These are phyloP conservation scores for Drosophila rellima DNA, from an alignment of 2,888 invertebrate species.

Conservation along the genomic window DNA sequence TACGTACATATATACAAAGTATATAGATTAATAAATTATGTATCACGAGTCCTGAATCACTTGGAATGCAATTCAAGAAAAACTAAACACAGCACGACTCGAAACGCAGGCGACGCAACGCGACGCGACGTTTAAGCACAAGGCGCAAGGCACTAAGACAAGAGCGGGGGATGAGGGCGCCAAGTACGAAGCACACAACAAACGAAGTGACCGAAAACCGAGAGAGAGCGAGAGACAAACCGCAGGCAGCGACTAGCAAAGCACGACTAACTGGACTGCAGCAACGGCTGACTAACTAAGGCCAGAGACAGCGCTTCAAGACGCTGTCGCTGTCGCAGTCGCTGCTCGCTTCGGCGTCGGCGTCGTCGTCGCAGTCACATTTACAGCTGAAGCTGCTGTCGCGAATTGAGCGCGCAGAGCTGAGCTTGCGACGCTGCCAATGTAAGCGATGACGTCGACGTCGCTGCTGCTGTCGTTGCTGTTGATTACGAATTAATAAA, in stretches of 20 bases:
- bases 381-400: slow-evolving; percentile 20
- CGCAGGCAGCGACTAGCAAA: slow-evolving; percentile 75
- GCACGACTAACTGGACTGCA: slow-evolving; percentile 76
- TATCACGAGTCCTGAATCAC: slow-evolving; percentile 36
- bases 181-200: slow-evolving; percentile 4
- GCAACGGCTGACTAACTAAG: slow-evolving; percentile 74
- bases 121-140: slow-evolving; percentile 24
- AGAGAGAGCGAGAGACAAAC: slow-evolving; percentile 55
- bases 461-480: slow-evolving; percentile 4
- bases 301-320: slow-evolving; percentile 46
- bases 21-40: slow-evolving; percentile 5
- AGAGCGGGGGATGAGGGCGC: background rate
- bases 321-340: slow-evolving; percentile 21
- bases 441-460: background rate
- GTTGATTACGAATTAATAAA: slow-evolving; percentile 67
- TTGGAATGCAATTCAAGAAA: slow-evolving; percentile 22
- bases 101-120: slow-evolving; percentile 24
- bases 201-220: slow-evolving; percentile 18
- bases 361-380: slow-evolving; percentile 23
- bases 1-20: slow-evolving; percentile 10
- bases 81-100: background rate
- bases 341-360: background rate
- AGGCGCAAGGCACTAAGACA: slow-evolving; percentile 4
- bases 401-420: slow-evolving; percentile 41
- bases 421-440: slow-evolving; percentile 30